phyloP scores from a whole-genome alignment of 2,888 invertebrate genomes.

The Slavum lentiscoides region DNA sequence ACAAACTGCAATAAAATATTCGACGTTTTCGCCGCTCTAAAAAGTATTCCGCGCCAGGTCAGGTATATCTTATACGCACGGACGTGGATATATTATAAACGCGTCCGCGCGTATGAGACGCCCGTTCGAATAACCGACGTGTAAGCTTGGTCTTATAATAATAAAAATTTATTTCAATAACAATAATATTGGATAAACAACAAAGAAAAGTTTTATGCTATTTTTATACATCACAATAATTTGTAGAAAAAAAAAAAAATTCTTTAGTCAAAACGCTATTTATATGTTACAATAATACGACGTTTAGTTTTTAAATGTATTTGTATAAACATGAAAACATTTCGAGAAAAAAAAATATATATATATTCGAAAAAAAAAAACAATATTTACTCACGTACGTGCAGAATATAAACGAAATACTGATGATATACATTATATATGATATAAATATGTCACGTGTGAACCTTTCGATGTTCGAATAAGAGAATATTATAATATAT shows the following conservation, averaged over 20 bases:
- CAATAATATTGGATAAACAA: slow-evolving; percentile 52
- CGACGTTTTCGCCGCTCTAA: too few species aligned
- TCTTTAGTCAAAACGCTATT: slow-evolving; percentile 37
- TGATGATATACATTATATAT: neutral
- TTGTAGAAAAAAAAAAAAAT: slow-evolving; percentile 20
- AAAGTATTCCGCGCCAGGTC: too few species aligned
- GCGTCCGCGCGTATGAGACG: too few species aligned
- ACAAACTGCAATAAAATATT: too few species aligned
- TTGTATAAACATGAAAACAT: slow-evolving; percentile 22
- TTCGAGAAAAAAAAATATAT: neutral
- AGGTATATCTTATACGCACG: too few species aligned
- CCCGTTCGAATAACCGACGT: too few species aligned
- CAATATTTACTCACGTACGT: neutral
- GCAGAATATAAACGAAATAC: neutral
- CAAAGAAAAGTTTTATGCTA: slow-evolving; percentile 51
- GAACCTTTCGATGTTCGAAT: slow-evolving; percentile 9
- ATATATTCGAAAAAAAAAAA: neutral
- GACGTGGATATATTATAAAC: too few species aligned
- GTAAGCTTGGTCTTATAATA: slow-evolving; percentile 20
- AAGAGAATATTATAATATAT: neutral
- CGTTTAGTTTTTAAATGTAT: slow-evolving; percentile 1
- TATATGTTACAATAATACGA: slow-evolving; percentile 10
- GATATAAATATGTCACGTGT: neutral
- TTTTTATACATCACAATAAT: slow-evolving; percentile 50
- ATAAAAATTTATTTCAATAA: slow-evolving; percentile 52